Conservation (phyloP, 2,113 vertebrate species). For the Syrrhaptes paradoxus region DNA sequence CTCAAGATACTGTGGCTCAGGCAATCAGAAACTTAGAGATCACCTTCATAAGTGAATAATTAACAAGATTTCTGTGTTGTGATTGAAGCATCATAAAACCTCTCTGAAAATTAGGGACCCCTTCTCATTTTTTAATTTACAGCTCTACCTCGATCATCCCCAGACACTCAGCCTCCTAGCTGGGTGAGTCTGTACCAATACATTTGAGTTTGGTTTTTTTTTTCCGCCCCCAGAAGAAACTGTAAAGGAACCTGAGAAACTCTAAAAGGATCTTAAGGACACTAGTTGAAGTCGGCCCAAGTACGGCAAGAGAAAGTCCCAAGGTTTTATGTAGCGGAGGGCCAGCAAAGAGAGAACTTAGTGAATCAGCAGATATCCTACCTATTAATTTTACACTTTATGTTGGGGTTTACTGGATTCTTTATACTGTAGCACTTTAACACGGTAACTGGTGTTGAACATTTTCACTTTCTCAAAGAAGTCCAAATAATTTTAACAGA, state of each 20-base stretch:
- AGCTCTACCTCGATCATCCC: not conserved
- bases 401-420: constrained; percentile 22
- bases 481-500: constrained; percentile 47
- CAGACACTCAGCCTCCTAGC: not conserved
- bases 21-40: not conserved
- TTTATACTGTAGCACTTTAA: constrained; percentile 9
- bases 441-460: constrained; percentile 9
- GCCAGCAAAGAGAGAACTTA: not conserved
- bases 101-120: not conserved
- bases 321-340: not conserved
- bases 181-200: not conserved
- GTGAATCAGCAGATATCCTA: constrained; percentile 1
- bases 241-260: not conserved
- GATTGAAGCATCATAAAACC: not conserved
- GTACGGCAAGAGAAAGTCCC: not conserved
- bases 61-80: not conserved
- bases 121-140: not conserved
- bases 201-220: not conserved
- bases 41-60: not conserved
- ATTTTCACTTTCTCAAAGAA: constrained; percentile 19
- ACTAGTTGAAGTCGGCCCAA: not conserved
- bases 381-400: constrained; percentile 15
- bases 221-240: not conserved
- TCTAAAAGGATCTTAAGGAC: not conserved
- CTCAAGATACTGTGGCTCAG: not conserved